These are phyloP conservation scores for Benthosema pterotum DNA, from an alignment of 2,797 vertebrate species.

Conservation along the genomic window DNA sequence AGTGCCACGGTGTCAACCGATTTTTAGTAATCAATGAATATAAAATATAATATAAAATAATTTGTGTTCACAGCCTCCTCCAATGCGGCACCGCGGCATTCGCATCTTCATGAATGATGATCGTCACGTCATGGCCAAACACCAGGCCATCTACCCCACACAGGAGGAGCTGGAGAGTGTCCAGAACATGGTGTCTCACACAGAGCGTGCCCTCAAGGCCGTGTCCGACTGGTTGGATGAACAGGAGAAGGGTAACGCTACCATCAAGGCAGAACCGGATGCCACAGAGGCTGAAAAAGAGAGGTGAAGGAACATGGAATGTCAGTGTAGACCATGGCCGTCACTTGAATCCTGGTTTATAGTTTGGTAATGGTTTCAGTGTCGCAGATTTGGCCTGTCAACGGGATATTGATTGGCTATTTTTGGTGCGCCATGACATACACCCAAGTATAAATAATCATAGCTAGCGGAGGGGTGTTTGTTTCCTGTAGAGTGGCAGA, in stretches of 20 bases:
- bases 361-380: too few relatives aligned
- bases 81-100: constrained; percentile 88
- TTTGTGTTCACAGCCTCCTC: constrained; percentile 70
- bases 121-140: constrained; percentile 97
- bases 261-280: constrained; percentile 74
- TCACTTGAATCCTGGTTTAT: too few relatives aligned
- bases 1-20: too few relatives aligned
- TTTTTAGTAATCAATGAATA: too few relatives aligned
- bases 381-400: too few relatives aligned
- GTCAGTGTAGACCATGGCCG: too few relatives aligned
- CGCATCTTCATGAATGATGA: constrained; percentile 96
- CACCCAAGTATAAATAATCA: too few relatives aligned
- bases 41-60: too few relatives aligned
- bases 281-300: constrained; percentile 83
- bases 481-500: too few relatives aligned
- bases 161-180: constrained; percentile 95
- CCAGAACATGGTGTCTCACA: constrained; percentile 98
- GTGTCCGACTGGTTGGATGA: constrained; percentile 97
- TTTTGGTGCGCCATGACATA: too few relatives aligned
- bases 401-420: too few relatives aligned
- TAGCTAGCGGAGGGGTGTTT: too few relatives aligned
- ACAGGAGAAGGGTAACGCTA: constrained; percentile 84
- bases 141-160: constrained; percentile 93
- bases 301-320: constrained; percentile 63
- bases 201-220: constrained; percentile 91